Evolutionary conservation across 2,113 vertebrate species (phyloP).

Genomic region (Hemiscyllium ocellatum): DNA sequence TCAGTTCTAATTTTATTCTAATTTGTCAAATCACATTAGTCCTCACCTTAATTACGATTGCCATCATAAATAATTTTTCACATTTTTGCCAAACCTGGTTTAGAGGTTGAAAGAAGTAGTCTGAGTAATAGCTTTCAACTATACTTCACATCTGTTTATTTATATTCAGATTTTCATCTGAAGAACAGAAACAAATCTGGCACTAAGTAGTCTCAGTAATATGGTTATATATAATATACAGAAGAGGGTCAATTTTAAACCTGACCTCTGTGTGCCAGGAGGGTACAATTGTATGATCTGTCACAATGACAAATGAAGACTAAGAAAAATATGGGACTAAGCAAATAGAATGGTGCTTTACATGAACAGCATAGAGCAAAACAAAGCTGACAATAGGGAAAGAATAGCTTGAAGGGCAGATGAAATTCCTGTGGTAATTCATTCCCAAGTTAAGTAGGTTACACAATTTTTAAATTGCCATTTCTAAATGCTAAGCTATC

Average conservation of each 20-base stretch:
- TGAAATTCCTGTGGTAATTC: neutral
- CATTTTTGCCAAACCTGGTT: neutral
- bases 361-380: neutral
- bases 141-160: neutral
- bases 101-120: neutral
- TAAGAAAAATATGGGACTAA: neutral
- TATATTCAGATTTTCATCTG: neutral
- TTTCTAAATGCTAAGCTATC: neutral
- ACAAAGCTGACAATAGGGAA: neutral
- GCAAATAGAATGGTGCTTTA: neutral
- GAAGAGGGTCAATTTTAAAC: neutral
- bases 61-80: neutral
- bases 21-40: neutral
- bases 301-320: neutral
- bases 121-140: neutral
- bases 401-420: neutral
- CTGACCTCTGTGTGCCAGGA: neutral
- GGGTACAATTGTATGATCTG: neutral
- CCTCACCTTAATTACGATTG: neutral
- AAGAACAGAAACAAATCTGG: neutral
- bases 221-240: neutral
- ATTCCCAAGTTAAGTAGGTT: neutral
- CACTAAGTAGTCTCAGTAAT: neutral
- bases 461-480: neutral
- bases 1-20: neutral